Conservation (phyloP, 1,140 invertebrate species). For the Bursaphelenchus mucronatus region DNA sequence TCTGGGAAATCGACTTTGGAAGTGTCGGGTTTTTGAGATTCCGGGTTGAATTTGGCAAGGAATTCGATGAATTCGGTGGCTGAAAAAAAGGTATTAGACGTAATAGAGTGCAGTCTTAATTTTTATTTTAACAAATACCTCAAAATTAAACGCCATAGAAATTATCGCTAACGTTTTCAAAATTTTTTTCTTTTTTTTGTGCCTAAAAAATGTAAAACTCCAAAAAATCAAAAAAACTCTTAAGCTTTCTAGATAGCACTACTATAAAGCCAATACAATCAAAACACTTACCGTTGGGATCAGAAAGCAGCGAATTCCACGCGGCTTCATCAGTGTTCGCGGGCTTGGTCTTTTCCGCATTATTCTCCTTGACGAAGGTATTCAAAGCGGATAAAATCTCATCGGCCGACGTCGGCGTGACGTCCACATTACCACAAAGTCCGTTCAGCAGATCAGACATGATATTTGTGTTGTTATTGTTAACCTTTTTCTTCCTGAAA, state of each 20-base stretch:
- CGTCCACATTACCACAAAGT: not conserved
- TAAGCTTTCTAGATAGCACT: not conserved
- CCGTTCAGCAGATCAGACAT: not conserved
- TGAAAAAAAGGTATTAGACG: too few relatives aligned
- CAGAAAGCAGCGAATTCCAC: not conserved
- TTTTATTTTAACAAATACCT: too few relatives aligned
- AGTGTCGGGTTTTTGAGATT: too few relatives aligned
- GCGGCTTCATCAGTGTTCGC: conserved; percentile 3
- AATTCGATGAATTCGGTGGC: too few relatives aligned
- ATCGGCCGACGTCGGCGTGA: conserved; percentile 30
- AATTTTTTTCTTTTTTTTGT: not conserved
- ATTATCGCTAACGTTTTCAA: not conserved
- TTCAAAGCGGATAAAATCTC: conserved; percentile 46
- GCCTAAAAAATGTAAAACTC: not conserved
- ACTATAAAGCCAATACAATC: not conserved
- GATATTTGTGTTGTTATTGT: conserved; percentile 3
- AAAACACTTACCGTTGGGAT: conserved; percentile 18
- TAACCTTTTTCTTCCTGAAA: too few relatives aligned
- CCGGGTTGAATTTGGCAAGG: too few relatives aligned
- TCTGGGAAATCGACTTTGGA: too few relatives aligned
- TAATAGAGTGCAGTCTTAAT: too few relatives aligned
- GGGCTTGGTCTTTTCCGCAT: conserved; percentile 23
- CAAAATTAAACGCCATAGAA: too few relatives aligned
- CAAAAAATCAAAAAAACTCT: not conserved
- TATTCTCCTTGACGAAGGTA: conserved; percentile 39